Base-by-base conservation (phyloP, 2,888 invertebrate species). In the Drosophila barbarae region DNA sequence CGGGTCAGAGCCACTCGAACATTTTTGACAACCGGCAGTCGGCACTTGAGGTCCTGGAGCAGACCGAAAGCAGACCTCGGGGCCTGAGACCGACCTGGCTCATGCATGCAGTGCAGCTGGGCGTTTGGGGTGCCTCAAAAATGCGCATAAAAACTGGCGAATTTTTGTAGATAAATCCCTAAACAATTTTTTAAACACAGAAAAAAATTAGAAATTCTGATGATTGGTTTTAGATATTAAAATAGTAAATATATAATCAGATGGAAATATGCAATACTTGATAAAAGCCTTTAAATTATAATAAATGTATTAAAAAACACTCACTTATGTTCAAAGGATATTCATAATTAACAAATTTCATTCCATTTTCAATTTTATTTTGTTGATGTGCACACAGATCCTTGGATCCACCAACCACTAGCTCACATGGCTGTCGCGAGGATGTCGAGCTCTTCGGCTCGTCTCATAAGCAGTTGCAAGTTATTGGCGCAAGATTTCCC, bases 391-490 rank as follows among this genome's bases (percentile, higher is more conserved):
- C 46, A 47, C 32, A 5, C 35, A 26, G 49, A 32, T 36, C 58
- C 30, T 38, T 52, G 38, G n/a, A 34, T 56, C 44, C 52, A 38
- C 1, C 44, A 23, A 23, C 39, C 46, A 23, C 56, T 69, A 71
- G 51, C 42, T 55, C 68, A 54, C 47, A 55, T 53, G 39, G 66
- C 55, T 77, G 74, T 81, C 82, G 72, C 79, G 55, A 41, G 50
- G 56, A 53, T 67, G 74, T 73, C 57, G 44, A 49, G 49, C 63
- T 63, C 42, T 46, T 32, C 46, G 42, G 42, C 64, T 76, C 67
- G 68, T 59, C 77, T 84, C 84, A 81, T 79, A 81, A 81, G 84
- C 79, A 84, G 76, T 81, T 74, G 79, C 82, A 81, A 84, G 77
- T 81, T 81, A 81, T 84, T 84, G 81, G 70, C 77, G 54, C 71